phyloP scores from a whole-genome alignment of 2,113 vertebrate genomes.

The Myotis davidii region DNA sequence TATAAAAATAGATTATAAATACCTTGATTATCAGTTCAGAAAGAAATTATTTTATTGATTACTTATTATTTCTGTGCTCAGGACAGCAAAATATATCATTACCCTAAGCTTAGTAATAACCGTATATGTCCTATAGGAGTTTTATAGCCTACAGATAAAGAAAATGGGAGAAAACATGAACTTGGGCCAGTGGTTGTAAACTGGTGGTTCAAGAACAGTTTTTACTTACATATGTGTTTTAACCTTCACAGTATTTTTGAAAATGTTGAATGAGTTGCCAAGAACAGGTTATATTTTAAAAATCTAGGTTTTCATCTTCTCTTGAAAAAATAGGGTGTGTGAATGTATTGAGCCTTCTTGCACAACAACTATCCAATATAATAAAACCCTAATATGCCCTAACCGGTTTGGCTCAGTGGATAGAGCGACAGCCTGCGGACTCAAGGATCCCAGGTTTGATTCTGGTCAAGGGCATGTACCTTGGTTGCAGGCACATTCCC shows the following conservation, averaged over 20 bases:
- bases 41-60: constrained; percentile 54
- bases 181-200: not conserved
- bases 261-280: not conserved
- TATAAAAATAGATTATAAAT: constrained; percentile 41
- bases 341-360: not conserved
- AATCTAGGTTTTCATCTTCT: constrained; percentile 20
- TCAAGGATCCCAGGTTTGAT: too few species aligned
- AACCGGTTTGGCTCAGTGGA: too few species aligned
- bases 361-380: not conserved
- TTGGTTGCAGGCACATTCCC: too few species aligned
- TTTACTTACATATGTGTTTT: not conserved
- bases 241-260: not conserved
- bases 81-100: not conserved
- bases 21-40: constrained; percentile 30
- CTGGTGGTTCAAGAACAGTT: not conserved
- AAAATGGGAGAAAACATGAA: constrained; percentile 44
- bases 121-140: not conserved
- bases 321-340: not conserved
- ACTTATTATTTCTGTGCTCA: constrained; percentile 21
- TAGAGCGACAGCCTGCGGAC: too few species aligned
- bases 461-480: too few species aligned
- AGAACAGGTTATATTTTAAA: constrained; percentile 5
- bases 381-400: too few species aligned
- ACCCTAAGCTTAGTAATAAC: not conserved
- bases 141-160: not conserved